Percentiles rank a stretch among this genome's conserved stretches.
phyloP scores from a whole-genome alignment of 2,113 vertebrate species.

The Lamprologus ornatipinnis region DNA sequence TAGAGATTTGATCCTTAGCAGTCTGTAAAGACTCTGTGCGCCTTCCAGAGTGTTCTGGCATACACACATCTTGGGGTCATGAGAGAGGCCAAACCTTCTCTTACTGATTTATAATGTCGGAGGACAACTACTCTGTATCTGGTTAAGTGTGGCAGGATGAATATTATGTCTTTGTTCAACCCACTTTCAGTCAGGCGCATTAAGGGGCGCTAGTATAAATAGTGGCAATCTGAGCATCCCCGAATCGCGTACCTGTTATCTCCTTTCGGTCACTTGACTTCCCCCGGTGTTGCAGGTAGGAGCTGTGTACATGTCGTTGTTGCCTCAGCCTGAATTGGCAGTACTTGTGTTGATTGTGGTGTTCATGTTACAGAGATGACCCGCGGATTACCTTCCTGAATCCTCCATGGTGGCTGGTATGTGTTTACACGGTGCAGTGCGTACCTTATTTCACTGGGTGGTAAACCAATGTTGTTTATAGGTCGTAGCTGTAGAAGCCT shows the following conservation, averaged over 20 bases:
- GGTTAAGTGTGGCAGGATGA: background rate
- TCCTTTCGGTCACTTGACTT: background rate
- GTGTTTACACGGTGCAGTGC: too few relatives aligned
- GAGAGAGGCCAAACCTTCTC: background rate
- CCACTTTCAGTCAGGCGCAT: background rate
- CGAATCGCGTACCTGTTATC: background rate
- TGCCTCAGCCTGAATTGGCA: background rate
- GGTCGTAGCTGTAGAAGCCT: too few relatives aligned
- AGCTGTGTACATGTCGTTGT: background rate
- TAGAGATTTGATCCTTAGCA: background rate
- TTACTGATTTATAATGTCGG: background rate
- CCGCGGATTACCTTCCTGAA: too few relatives aligned
- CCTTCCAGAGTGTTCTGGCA: background rate
- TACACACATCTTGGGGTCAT: background rate
- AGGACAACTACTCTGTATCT: background rate
- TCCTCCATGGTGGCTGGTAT: too few relatives aligned
- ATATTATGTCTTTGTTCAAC: background rate
- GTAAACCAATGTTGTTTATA: too few relatives aligned
- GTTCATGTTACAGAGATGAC: background rate
- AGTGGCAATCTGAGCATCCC: background rate
- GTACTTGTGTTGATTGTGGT: background rate
- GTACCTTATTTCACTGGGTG: too few relatives aligned
- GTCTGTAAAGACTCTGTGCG: background rate
- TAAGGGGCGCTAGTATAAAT: background rate
- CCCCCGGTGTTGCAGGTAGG: background rate